Conservation (phyloP, 2,113 vertebrate genomes). For the Chauna torquata region DNA sequence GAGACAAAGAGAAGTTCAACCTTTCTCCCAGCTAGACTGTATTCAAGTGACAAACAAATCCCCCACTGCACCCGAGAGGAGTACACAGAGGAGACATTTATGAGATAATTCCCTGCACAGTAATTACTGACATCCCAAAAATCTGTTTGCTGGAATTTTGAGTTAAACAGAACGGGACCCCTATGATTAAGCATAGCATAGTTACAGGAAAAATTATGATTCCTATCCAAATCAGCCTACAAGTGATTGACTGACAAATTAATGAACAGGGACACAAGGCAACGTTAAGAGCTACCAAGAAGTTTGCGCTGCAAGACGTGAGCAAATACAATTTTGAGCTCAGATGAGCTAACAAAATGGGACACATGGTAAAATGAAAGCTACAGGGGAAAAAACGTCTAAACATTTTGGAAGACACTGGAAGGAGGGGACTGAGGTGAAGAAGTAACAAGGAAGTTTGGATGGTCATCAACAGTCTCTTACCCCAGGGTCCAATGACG, state of each 20-base stretch:
- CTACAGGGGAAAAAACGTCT: neutral
- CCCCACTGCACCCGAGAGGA: neutral
- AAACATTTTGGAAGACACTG: neutral
- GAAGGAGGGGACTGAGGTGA: neutral
- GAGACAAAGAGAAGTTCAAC: neutral
- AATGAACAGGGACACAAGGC: neutral
- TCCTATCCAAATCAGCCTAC: neutral
- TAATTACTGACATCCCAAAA: neutral
- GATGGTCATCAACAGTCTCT: too few species aligned
- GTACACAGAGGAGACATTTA: rapidly evolving
- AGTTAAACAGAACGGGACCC: neutral
- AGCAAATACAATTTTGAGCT: neutral
- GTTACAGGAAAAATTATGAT: neutral
- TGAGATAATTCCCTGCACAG: rapidly evolving
- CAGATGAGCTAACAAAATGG: neutral
- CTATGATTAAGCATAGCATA: neutral
- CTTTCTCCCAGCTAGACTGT: too few species aligned
- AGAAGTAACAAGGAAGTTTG: neutral
- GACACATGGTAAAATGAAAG: neutral
- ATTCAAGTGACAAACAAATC: neutral
- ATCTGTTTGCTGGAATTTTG: neutral
- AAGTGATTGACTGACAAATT: neutral
- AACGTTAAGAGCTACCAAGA: neutral
- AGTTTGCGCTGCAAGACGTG: neutral
- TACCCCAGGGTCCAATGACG: neutral